These are phyloP conservation scores for Luscinia megarhynchos DNA, from an alignment of 2,797 vertebrate species.

Conservation along the genomic window DNA sequence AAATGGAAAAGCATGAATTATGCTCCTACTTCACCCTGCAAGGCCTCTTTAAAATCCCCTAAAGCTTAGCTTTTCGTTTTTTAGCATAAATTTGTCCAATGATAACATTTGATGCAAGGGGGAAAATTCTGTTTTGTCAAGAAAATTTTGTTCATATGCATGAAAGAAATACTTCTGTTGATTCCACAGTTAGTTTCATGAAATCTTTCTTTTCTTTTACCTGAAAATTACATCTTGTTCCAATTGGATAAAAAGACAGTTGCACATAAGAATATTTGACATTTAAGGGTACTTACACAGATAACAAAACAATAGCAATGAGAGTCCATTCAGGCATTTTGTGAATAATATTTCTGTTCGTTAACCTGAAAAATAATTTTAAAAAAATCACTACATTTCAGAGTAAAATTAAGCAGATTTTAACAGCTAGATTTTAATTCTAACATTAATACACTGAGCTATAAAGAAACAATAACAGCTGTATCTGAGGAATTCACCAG, in stretches of 20 bases:
- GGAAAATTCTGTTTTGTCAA: not conserved
- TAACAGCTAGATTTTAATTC: not conserved
- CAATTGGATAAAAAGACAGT: not conserved
- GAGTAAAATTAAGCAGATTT: not conserved
- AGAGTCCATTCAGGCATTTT: constrained; percentile 82
- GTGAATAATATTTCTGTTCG: constrained; percentile 83
- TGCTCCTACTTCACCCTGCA: not conserved
- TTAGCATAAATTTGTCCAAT: not conserved
- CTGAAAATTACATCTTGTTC: not conserved
- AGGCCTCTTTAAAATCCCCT: not conserved
- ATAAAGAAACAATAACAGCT: not conserved
- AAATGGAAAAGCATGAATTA: not conserved
- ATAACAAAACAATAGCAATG: constrained; percentile 80
- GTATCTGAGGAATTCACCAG: not conserved
- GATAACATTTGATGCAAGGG: not conserved
- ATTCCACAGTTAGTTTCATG: not conserved
- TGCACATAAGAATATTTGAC: not conserved
- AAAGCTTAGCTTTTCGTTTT: not conserved
- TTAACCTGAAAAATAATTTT: constrained; percentile 77
- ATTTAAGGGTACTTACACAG: constrained; percentile 77
- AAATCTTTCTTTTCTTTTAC: not conserved
- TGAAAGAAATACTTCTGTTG: not conserved
- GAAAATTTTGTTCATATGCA: not conserved
- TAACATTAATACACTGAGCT: not conserved
- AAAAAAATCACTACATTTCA: constrained; percentile 1